Percentiles rank a stretch among this genome's conserved stretches.
These are phyloP conservation scores for Stegana nigrithorax DNA, from an alignment of 2,888 invertebrate genomes.

Conservation along the genomic window DNA sequence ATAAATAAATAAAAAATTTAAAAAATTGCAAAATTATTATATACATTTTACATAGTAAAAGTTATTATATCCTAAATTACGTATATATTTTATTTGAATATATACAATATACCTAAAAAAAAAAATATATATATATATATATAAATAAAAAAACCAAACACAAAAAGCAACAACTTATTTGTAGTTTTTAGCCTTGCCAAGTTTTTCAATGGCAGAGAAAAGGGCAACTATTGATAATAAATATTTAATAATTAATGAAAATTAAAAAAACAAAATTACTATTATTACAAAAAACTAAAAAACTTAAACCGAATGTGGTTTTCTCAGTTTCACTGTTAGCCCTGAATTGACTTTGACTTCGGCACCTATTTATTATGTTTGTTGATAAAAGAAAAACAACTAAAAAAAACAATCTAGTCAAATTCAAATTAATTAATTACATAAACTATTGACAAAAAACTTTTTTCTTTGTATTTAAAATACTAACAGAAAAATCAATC, in stretches of 20 bases:
- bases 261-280: constrained; percentile 17
- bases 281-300: neutral
- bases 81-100: constrained; percentile 24
- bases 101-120: constrained; percentile 23
- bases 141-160: constrained; percentile 14
- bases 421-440: constrained; percentile 53
- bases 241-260: constrained; percentile 27
- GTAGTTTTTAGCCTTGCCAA: constrained; percentile 13
- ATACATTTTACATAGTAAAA: constrained; percentile 24
- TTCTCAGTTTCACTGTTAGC: too few relatives aligned
- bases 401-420: constrained; percentile 63
- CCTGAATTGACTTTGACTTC: too few relatives aligned
- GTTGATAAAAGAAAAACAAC: constrained; percentile 33
- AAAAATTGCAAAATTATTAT: constrained; percentile 6
- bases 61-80: constrained; percentile 28
- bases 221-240: constrained; percentile 18
- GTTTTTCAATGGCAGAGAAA: constrained; percentile 29
- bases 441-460: constrained; percentile 55
- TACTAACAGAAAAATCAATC: constrained; percentile 48
- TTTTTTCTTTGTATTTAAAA: constrained; percentile 58
- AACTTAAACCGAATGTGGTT: too few relatives aligned
- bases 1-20: neutral
- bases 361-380: constrained; percentile 25
- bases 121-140: constrained; percentile 27
- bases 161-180: constrained; percentile 6